Base-by-base conservation (phyloP, 2,113 vertebrate species). In the Papio anubis region DNA sequence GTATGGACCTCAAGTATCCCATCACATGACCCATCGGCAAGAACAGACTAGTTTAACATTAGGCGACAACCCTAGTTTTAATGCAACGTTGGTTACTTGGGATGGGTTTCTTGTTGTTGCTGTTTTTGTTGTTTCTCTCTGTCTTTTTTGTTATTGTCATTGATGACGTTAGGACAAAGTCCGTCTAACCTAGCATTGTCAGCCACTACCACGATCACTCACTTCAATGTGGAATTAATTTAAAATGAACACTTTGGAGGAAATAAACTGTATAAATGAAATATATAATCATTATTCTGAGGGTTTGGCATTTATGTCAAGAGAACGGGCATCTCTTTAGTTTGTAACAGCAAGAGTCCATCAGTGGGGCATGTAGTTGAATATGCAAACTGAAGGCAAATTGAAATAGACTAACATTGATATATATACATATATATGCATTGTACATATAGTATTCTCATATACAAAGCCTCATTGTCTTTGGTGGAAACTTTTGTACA, bases 221-320 rank as follows among this genome's bases (percentile, higher is more conserved):
- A 38, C 64, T 66, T 93, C 90, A 96, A 75, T 87, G 73, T 92
- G 95, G 73, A 93, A 48, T 93, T 83, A 73, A 96, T 97, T 97
- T 86, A 78, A 97, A 96, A 91, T 76, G 59, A 93, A 61, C 72
- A 76, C 32, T 96, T 91, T 88, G 75, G 76, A 55, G 72, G 70
- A 96, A 97, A 88, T 92, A 90, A 94, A 88, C 90, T 97, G 32
- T 90, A 95, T 93, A 98, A 98, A 98, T 97, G 96, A 83, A 91
- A 13, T 85, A 92, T 84, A 40, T 79, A 98, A 97, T 97, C 93
- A 97, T 68, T 97, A 96, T 91, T 97, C 43, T 96, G 92, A 93
- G 84, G 92, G 57, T 97, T 85, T 94, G 90, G 97, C 97, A 98
- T 97, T 96, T 84, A 79, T 64, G 78, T 97, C 80, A 70, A 95